Evolutionary conservation across 2,113 vertebrate species (phyloP), one percentile per base, ranked within the genome.

Genomic region (Oryzias celebensis): DNA sequence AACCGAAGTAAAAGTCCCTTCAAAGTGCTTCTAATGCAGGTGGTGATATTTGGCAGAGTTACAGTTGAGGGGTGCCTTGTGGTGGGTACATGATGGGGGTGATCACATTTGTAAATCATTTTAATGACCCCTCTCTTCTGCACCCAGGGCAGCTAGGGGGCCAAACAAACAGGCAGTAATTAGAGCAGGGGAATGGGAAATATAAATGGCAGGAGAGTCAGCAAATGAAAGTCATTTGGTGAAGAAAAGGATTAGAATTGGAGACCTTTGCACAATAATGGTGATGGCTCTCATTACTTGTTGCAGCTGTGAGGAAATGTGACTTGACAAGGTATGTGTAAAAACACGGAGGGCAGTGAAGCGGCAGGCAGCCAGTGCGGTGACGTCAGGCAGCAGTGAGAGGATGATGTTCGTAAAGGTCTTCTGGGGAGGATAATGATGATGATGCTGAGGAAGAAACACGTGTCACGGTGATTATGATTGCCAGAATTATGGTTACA

Each of bases 161-260:
- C 82, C 87, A 85, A 82, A 82, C 80, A 89, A 87, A 89, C 86
- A 79, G 67, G 78, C 71, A 87, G 81, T 86, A 85, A 90, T 91
- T 90, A 89, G 72, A 86, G 68, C 74, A 45, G 78, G 78, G 68
- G 78, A 84, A 81, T 71, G 74, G 84, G 71, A 78, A 81, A 78
- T 50, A 24, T 73, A 85, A 67, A 68, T 62, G 75, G 78, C 3
- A 17, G 69, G 64, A 73, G 72, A 75, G 76, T 54, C 16, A 43
- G 72, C 71, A 65, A 62, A 63, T 62, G 67, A 81, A 87, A 85
- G 82, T 81, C 71, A 89, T 87, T 87, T 86, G 81, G 76, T 79
- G 73, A 84, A 83, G 85, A 83, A 77, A 85, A 75, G 74, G 71
- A 81, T 75, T 74, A 79, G 63, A 85, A 65, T 83, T 61, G 73